Evolutionary conservation across 92 coral and sea anemone genomes (phyloP).

Genomic region (Pocillopora grandis): DNA sequence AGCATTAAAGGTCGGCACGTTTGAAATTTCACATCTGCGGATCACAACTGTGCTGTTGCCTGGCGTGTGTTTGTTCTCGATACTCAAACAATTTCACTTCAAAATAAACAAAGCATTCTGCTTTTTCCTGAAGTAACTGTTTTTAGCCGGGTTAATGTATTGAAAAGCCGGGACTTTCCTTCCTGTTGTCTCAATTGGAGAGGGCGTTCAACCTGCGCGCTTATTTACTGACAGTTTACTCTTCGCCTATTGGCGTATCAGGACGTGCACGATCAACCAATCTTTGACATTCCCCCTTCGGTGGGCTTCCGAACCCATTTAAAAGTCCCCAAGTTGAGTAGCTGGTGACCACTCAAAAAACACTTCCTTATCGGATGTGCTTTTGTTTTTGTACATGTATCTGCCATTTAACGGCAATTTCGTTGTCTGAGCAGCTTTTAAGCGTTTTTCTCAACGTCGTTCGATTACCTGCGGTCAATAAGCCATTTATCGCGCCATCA

Average conservation of each 20-base stretch:
- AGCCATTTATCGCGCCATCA: slow-evolving; percentile 40
- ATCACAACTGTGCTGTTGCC: slow-evolving; percentile 23
- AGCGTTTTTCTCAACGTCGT: slow-evolving; percentile 9
- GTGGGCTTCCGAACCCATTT: slow-evolving; percentile 44
- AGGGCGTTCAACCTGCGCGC: slow-evolving; percentile 30
- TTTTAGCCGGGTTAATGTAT: slow-evolving; percentile 15
- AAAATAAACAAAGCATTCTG: slow-evolving; percentile 38
- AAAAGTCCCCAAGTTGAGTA: slow-evolving; percentile 22
- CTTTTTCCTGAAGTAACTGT: slow-evolving; percentile 46
- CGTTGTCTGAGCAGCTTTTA: slow-evolving; percentile 37
- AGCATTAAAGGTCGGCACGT: slow-evolving; percentile 42
- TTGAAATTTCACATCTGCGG: slow-evolving; percentile 44
- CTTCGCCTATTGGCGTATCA: slow-evolving; percentile 12
- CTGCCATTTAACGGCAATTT: slow-evolving; percentile 37
- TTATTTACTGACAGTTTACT: slow-evolving; percentile 23
- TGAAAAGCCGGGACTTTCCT: slow-evolving; percentile 24
- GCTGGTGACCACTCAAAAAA: slow-evolving; percentile 42
- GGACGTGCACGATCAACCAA: slow-evolving; percentile 7
- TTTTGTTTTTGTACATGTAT: not conserved
- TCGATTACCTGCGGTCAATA: slow-evolving; percentile 34
- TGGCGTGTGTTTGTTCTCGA: slow-evolving; percentile 41
- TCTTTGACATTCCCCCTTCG: slow-evolving; percentile 30
- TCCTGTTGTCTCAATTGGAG: slow-evolving; percentile 50
- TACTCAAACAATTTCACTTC: slow-evolving; percentile 19
- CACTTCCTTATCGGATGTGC: slow-evolving; percentile 40